phyloP scores from a whole-genome alignment of 2,888 invertebrate species.

The Lepidocyrtoides sp. region DNA sequence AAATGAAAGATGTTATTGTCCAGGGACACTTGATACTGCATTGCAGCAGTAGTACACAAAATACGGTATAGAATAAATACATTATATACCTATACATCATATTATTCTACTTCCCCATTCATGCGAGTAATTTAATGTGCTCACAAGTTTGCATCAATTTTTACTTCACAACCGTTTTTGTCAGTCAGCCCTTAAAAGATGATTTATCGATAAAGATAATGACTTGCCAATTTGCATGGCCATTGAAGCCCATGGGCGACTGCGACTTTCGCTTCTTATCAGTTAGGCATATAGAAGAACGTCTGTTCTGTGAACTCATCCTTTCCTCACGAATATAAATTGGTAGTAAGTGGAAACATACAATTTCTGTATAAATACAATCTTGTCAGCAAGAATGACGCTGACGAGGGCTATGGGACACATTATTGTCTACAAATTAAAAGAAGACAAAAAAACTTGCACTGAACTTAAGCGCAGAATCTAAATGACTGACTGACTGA shows the following conservation, averaged over 20 bases:
- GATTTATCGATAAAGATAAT: constrained; percentile 81
- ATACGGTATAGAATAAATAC: too few species aligned
- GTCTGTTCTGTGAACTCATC: constrained; percentile 68
- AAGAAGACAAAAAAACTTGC: neutral
- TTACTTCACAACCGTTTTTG: constrained; percentile 52
- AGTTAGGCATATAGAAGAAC: constrained; percentile 44
- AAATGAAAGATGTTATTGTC: neutral
- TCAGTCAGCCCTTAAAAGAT: constrained; percentile 78
- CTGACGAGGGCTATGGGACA: constrained; percentile 38
- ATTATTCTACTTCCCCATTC: neutral
- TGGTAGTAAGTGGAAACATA: neutral
- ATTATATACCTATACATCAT: neutral
- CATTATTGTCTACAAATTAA: constrained; percentile 50
- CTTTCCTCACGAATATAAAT: constrained; percentile 22
- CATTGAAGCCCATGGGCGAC: constrained; percentile 77
- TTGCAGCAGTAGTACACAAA: neutral
- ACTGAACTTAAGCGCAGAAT: constrained; percentile 28
- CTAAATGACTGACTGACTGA: constrained; percentile 52
- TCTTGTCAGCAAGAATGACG: neutral
- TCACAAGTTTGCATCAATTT: constrained; percentile 4
- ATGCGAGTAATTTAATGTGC: neutral
- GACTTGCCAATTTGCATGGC: constrained; percentile 79
- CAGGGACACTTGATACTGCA: constrained; percentile 18
- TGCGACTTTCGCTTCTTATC: constrained; percentile 75
- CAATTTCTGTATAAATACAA: neutral